Evolutionary conservation across 2,797 vertebrate species (phyloP).

Genomic region (Picus viridis): DNA sequence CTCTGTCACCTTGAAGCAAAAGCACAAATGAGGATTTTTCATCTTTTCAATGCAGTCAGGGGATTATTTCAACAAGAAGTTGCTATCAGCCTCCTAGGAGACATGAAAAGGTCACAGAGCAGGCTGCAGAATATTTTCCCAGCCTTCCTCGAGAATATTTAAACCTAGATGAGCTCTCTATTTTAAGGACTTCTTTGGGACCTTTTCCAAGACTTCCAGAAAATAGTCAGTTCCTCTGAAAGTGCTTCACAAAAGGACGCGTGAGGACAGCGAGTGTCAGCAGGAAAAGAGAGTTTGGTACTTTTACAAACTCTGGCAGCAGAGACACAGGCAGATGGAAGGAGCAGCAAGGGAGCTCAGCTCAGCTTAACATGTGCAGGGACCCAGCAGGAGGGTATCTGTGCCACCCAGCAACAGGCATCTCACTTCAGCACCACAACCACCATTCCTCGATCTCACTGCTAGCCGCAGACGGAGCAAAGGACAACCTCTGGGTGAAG

Average conservation of each 20-base stretch:
- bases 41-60: not conserved
- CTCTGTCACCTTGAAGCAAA: conserved; percentile 15
- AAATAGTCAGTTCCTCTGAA: not conserved
- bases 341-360: conserved; percentile 14
- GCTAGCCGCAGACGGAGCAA: fast-evolving
- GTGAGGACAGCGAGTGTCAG: not conserved
- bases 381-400: not conserved
- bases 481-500: fast-evolving
- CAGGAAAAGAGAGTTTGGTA: not conserved
- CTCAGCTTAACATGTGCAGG: not conserved
- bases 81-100: conserved; percentile 14
- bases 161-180: conserved; percentile 20
- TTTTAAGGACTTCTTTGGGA: conserved; percentile 16
- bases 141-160: conserved; percentile 1
- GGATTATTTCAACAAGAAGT: conserved; percentile 24
- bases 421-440: not conserved
- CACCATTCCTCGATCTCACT: not conserved
- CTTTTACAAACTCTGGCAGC: conserved; percentile 63
- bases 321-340: conserved; percentile 5
- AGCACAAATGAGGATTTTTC: not conserved
- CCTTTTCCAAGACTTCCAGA: not conserved
- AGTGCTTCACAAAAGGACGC: not conserved
- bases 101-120: conserved; percentile 5
- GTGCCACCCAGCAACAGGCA: not conserved
- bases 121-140: conserved; percentile 26